Evolutionary conservation across 2,113 vertebrate genomes (phyloP).

Genomic region (Urocitellus parryii): DNA sequence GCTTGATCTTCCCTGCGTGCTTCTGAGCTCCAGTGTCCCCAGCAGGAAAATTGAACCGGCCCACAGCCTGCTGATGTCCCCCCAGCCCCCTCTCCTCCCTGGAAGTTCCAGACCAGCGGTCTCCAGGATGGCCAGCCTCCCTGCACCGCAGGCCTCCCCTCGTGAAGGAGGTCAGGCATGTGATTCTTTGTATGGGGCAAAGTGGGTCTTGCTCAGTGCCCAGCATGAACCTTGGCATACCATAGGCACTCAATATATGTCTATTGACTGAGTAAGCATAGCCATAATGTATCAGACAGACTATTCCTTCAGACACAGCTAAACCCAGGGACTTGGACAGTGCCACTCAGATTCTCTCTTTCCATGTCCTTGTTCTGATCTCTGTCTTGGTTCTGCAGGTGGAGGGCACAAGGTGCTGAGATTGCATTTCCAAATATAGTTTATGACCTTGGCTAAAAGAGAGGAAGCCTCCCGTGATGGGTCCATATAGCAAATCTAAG

Average conservation of each 20-base stretch:
- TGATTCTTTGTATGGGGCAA: fast-evolving
- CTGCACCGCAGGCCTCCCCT: not conserved
- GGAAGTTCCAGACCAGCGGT: not conserved
- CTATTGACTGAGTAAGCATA: fast-evolving
- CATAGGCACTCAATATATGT: not conserved
- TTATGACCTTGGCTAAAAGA: not conserved
- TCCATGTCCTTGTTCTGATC: no score
- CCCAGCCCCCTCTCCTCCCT: no score
- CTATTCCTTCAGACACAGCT: not conserved
- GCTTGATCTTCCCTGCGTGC: not conserved
- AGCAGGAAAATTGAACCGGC: no score
- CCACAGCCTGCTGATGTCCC: no score
- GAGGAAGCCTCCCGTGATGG: no score
- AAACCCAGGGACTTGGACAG: not conserved
- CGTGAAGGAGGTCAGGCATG: not conserved
- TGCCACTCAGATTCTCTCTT: not conserved
- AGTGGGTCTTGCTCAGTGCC: not conserved
- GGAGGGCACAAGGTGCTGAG: not conserved
- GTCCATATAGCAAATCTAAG: not conserved
- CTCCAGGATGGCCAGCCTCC: not conserved
- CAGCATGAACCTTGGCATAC: not conserved
- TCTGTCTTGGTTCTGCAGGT: not conserved
- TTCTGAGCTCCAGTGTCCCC: not conserved
- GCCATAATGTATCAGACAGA: not conserved
- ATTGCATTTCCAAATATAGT: not conserved